These are phyloP conservation scores for Drosophila diplacantha DNA, from an alignment of 2,888 invertebrate species.

Conservation along the genomic window DNA sequence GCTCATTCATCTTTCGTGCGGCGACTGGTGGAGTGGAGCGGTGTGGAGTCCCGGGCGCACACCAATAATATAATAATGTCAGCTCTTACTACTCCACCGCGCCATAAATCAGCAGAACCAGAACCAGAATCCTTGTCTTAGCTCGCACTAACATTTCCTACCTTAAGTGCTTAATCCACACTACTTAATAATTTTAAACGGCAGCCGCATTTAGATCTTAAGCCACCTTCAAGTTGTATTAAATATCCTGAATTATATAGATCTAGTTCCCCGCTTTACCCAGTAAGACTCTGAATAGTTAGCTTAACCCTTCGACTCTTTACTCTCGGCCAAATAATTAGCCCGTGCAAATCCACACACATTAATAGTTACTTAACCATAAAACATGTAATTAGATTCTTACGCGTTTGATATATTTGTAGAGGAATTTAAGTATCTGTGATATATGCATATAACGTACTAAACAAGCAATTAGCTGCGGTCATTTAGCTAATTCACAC, in stretches of 20 bases:
- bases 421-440: slow-evolving; percentile 51
- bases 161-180: slow-evolving; percentile 41
- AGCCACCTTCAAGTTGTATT: slow-evolving; percentile 32
- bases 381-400: slow-evolving; percentile 22
- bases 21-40: not conserved
- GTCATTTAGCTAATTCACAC: slow-evolving; percentile 29
- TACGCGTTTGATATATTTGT: slow-evolving; percentile 29
- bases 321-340: slow-evolving; percentile 41
- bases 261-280: slow-evolving; percentile 2
- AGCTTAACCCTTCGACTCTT: slow-evolving; percentile 20
- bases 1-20: slow-evolving; percentile 47
- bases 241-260: slow-evolving; percentile 16
- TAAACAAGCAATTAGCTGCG: slow-evolving; percentile 30
- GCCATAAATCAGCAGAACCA: slow-evolving; percentile 20
- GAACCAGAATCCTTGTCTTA: slow-evolving; percentile 31
- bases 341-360: slow-evolving; percentile 14
- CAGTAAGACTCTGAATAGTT: slow-evolving; percentile 9
- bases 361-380: slow-evolving; percentile 22
- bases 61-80: slow-evolving; percentile 25
- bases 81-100: slow-evolving; percentile 12
- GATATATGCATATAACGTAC: slow-evolving; percentile 49
- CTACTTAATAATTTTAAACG: slow-evolving; percentile 34
- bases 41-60: slow-evolving; percentile 7
- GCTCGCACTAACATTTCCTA: slow-evolving; percentile 31
- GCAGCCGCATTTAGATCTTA: slow-evolving; percentile 21